Evolutionary conservation across 2,113 vertebrate genomes (phyloP), one percentile per base, ranked within the genome.

Genomic region (Austrofundulus limnaeus): DNA sequence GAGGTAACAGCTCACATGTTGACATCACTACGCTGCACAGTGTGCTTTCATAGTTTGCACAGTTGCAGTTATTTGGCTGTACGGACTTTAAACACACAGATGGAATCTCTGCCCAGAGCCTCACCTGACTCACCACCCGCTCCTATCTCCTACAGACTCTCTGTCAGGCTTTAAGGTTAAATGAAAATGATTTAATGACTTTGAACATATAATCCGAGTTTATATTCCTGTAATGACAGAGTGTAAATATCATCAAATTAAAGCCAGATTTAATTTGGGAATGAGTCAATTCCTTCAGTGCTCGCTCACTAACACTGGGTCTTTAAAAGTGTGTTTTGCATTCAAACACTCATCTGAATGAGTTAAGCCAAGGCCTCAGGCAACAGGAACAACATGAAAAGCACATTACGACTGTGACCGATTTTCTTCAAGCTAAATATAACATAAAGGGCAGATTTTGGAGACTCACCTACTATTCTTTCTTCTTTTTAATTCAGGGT

Each of bases 341-440:
- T 86, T 83, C 77, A 85, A 70, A 86, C 72, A 61, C 70, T 82
- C 59, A 57, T 83, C 69, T 77, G 82, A 87, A 86, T 78, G 80
- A 89, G 77, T 84, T 66, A 76, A 65, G 67, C 70, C 56, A 72
- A 72, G 39, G 80, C 84, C 75, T 75, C 54, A 24, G 72, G 85
- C 78, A 80, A 74, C 60, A 79, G 71, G 66, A 79, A 65, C 76
- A 52, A 74, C 86, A 90, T 89, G 77, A 90, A 89, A 88, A 87
- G 79, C 74, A 82, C 78, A 87, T 90, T 90, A 87, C 83, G 77
- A 67, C 77, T 70, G 62, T 37, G 67, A 56, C 65, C 77, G 75
- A 84, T 84, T 85, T 80, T 74, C 60, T 72, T 53, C 49, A 16
- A 67, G 72, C 83, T 80, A 79, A 88, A 85, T 82, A 80, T 77